Evolutionary conservation across 2,888 invertebrate species (phyloP).

Genomic region (Yponomeuta plumbellus): DNA sequence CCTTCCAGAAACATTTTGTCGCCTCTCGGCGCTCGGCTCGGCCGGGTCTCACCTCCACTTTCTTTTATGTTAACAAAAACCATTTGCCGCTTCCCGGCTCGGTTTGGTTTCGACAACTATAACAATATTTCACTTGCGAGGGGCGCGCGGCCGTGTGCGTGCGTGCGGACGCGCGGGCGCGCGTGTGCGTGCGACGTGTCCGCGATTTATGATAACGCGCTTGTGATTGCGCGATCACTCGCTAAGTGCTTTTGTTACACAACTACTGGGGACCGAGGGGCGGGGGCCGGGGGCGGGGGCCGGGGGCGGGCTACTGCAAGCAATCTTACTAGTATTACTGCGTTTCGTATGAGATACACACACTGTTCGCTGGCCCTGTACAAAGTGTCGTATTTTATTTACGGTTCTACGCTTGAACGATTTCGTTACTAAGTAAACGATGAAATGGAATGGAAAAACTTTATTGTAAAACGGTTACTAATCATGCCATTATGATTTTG

Average conservation of each 20-base stretch:
- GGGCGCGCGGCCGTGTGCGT: not conserved
- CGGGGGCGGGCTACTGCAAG: no score
- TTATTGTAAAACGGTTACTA: no score
- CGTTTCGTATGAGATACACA: not conserved
- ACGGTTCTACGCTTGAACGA: not conserved
- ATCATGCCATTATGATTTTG: no score
- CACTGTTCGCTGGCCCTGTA: not conserved
- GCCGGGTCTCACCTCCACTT: not conserved
- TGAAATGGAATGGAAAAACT: no score
- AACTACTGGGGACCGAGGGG: not conserved
- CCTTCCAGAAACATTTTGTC: not conserved
- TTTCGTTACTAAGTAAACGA: no score
- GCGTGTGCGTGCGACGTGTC: not conserved
- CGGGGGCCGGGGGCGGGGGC: not conserved
- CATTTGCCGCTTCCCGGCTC: not conserved
- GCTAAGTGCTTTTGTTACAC: slow-evolving; percentile 3
- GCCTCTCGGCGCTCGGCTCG: not conserved
- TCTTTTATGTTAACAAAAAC: slow-evolving; percentile 3
- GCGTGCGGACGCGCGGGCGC: not conserved
- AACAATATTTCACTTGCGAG: slow-evolving; percentile 3
- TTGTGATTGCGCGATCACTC: slow-evolving; percentile 7
- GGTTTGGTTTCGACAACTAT: not conserved
- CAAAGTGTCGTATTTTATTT: not conserved
- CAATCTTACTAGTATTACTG: not conserved
- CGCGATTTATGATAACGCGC: slow-evolving; percentile 11